phyloP scores from a whole-genome alignment of 2,888 invertebrate genomes.

The Drosophila antonietae region DNA sequence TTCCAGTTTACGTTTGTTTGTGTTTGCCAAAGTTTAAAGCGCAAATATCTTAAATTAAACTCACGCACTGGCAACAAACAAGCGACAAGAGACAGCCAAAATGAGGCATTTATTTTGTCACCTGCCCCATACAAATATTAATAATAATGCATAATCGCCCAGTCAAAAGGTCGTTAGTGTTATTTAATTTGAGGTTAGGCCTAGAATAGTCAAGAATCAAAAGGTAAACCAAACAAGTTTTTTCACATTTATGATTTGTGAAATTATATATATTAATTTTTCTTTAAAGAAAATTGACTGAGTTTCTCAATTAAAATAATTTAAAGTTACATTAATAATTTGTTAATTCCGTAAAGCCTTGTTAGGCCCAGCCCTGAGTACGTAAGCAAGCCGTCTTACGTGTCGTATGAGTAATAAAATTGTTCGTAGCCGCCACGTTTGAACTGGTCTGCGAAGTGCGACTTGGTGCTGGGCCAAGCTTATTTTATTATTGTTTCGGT shows the following conservation, averaged over 20 bases:
- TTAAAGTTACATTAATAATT: not conserved
- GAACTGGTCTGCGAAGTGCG: slow-evolving; percentile 57
- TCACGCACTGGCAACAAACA: slow-evolving; percentile 54
- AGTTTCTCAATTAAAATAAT: not conserved
- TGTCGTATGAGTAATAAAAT: slow-evolving; percentile 76
- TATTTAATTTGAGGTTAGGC: slow-evolving; percentile 38
- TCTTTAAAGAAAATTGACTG: not conserved
- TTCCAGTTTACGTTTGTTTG: slow-evolving; percentile 41
- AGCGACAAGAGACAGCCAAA: slow-evolving; percentile 38
- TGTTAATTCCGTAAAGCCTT: not conserved
- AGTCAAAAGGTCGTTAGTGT: slow-evolving; percentile 49
- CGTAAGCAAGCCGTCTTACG: slow-evolving; percentile 34
- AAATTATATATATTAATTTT: not conserved
- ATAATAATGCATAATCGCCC: slow-evolving; percentile 61
- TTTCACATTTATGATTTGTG: not conserved
- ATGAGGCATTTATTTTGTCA: slow-evolving; percentile 77
- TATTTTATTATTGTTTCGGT: slow-evolving; percentile 63
- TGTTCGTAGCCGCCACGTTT: slow-evolving; percentile 37
- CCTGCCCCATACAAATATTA: slow-evolving; percentile 66
- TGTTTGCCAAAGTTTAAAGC: slow-evolving; percentile 70
- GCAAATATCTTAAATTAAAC: slow-evolving; percentile 72
- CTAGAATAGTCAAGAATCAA: slow-evolving; percentile 18
- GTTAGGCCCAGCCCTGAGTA: slow-evolving; percentile 40
- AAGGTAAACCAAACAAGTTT: not conserved
- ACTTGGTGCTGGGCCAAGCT: slow-evolving; percentile 50